Evolutionary conservation across 1,140 invertebrate species (phyloP), one percentile per base, ranked within the genome.

Genomic region (Homalodisca vitripennis): DNA sequence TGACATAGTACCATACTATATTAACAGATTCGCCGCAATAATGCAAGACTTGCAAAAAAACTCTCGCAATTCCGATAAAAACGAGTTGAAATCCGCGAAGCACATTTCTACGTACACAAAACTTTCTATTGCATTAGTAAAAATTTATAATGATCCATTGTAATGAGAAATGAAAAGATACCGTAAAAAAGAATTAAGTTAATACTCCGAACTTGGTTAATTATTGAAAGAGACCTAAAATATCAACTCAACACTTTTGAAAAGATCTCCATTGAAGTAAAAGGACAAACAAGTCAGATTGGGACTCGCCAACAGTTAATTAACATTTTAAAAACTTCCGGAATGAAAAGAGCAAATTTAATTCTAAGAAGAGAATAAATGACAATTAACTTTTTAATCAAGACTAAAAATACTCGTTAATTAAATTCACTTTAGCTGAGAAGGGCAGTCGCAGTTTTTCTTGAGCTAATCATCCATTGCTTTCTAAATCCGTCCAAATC

Each of bases 311-410:
- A 41, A 41, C 34, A 10, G 48, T 51, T 51, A 51, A 51, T 51
- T 51, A 51, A n/a, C 48, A 51, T 51, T 51, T 51, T n/a, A 12
- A 51, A 51, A 51, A 51, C 48, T 51, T 22, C 22, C 48, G 14
- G 48, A 51, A 51, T 51, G 77, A 31, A 76, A 77, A 68, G 73
- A 70, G 65, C 73, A 75, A 67, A 63, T 32, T 63, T 63, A 63
- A 32, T 63, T 63, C 31, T 63, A 29, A 32, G 31, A 63, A 13
- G 60, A 63, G 31, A 63, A 63, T 63, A 63, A 63, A 32, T 63
- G 60, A 32, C 60, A 63, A 63, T 63, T 63, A 63, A 63, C 60
- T 63, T 63, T 63, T 63, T 32, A 27, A 63, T 63, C 27, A 32
- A 60, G 60, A 32, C 29, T 63, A 63, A 63, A 63, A 63, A 32